Conservation (phyloP, 2,113 vertebrate species). For the Otocyon megalotis region DNA sequence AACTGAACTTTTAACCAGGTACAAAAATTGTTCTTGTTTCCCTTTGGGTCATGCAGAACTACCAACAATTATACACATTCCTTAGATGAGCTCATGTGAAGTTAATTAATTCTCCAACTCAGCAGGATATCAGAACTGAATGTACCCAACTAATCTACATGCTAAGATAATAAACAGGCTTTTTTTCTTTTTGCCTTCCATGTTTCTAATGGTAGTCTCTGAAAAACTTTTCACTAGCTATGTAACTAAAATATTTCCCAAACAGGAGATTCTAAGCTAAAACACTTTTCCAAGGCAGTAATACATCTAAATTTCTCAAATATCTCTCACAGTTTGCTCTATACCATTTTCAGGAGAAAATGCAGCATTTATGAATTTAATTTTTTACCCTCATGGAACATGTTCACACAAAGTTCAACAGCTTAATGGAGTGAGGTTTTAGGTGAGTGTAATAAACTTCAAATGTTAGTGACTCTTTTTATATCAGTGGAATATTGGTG, state of each 20-base stretch:
- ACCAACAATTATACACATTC: constrained; percentile 84
- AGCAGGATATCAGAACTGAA: constrained; percentile 82
- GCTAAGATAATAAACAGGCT: constrained; percentile 77
- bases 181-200: constrained; percentile 16
- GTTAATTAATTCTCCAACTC: constrained; percentile 87
- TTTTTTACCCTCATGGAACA: neutral
- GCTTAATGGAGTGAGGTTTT: neutral
- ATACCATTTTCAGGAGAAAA: neutral
- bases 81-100: constrained; percentile 85
- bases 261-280: neutral
- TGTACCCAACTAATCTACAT: constrained; percentile 65
- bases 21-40: constrained; percentile 69
- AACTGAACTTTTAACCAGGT: neutral
- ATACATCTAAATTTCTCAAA: neutral
- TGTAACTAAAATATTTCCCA: neutral
- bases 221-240: neutral
- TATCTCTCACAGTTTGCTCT: neutral
- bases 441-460: neutral
- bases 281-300: neutral
- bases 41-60: constrained; percentile 54
- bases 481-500: neutral
- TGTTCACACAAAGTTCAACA: neutral
- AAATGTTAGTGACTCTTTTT: neutral
- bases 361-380: neutral
- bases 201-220: constrained; percentile 50